A percentile compares a stretch with the other conserved stretches of the same genome.
Conservation (phyloP, 2,113 vertebrate species). For the Sorex araneus region DNA sequence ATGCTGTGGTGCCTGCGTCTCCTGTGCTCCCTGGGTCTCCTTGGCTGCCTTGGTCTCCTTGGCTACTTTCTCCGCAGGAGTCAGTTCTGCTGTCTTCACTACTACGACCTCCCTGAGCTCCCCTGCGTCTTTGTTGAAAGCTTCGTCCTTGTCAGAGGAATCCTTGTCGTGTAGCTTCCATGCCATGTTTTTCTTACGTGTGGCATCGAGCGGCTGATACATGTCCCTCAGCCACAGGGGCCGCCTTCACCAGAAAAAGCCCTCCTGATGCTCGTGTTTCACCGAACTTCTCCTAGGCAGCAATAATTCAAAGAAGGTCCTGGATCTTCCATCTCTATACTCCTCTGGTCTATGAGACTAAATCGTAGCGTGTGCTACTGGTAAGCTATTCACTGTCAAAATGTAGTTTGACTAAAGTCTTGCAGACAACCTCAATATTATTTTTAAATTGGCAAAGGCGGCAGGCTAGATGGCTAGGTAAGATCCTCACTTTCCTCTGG, state of each 20-base stretch:
- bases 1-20: no score
- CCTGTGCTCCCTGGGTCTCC: no score
- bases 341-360: background rate
- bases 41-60: background rate
- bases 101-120: rapidly evolving
- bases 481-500: background rate
- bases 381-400: no score
- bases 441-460: no score
- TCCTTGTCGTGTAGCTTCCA: slow-evolving; percentile 58
- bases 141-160: slow-evolving; percentile 62
- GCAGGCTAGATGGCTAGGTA: no score
- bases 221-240: slow-evolving; percentile 73
- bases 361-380: no score
- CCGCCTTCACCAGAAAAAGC: background rate
- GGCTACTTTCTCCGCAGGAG: rapidly evolving
- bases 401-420: no score
- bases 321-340: background rate
- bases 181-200: background rate
- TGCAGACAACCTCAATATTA: no score
- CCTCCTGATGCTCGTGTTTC: background rate
- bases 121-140: slow-evolving; percentile 21
- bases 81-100: background rate
- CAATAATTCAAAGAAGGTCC: background rate
- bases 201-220: slow-evolving; percentile 39
- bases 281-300: background rate